Base-by-base conservation (phyloP, 1,140 invertebrate genomes). In the Drosophila mauritiana region DNA sequence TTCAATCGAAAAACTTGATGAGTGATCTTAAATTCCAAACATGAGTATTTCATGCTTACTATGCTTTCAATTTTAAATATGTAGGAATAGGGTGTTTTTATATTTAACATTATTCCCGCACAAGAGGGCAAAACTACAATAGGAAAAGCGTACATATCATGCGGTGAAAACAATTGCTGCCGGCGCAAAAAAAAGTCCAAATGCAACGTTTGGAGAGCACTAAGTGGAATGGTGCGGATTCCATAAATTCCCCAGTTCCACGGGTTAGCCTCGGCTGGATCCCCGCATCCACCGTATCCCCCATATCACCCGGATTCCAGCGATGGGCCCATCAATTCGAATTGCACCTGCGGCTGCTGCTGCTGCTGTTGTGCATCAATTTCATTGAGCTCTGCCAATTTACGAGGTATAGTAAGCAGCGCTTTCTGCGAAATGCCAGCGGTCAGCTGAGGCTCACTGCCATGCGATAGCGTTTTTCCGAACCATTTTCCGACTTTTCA, bases 351-450 rank as follows among this genome's bases (percentile, higher is more conserved):
- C 73, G 61, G 73, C 51, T 45, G 51, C 3, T 69, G 37, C 22
- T 39, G 37, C 37, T 34, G 34, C 34, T 63, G 69, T 15, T 56
- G 57, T 75, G 73, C 73, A 75, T 75, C 73, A 65, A 75, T 67
- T 75, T 75, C 53, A 75, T 75, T 65, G 61, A 75, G 72, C 72
- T 75, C 52, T 65, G 73, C 73, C 73, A 76, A 76, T 76, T 76
- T 76, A 72, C 68, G 68, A 72, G 52, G 52, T 40, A 76, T 67
- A 75, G 73, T 76, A 75, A 76, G 73, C 53, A 67, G 62, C 69
- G 72, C 68, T 63, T 63, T 75, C 73, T 56, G 48, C 22, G 42
- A 75, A 75, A 75, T 65, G 52, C 61, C 49, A 54, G 46, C 53
- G 61, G 53, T 75, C 73, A 75, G 72, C 72, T 76, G 73, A 56